Percentiles rank a stretch among this genome's conserved stretches.
Evolutionary conservation across 2,113 vertebrate genomes (phyloP).

Genomic region (Tamias sibiricus): DNA sequence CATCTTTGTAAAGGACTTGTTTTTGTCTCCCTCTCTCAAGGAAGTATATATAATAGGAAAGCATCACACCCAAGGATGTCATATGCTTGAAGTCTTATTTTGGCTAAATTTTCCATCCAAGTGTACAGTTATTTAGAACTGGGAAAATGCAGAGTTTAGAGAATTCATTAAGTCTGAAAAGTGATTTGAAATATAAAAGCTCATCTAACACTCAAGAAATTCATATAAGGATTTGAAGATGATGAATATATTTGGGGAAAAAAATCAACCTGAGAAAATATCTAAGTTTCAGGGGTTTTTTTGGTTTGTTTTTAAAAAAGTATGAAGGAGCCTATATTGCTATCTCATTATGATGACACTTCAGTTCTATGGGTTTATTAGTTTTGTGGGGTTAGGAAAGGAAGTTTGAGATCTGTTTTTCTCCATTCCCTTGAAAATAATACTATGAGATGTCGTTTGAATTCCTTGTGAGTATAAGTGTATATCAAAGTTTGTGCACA

Average conservation of each 20-base stretch:
- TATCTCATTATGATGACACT: not conserved
- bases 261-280: not conserved
- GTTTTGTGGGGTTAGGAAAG: not conserved
- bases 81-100: not conserved
- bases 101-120: not conserved
- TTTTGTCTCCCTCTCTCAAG: not conserved
- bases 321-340: not conserved
- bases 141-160: not conserved
- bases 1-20: constrained; percentile 21
- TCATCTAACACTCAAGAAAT: not conserved
- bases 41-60: not conserved
- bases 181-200: not conserved
- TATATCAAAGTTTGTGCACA: not conserved
- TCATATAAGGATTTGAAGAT: constrained; percentile 26
- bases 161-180: not conserved
- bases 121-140: not conserved
- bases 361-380: not conserved
- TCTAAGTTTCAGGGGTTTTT: not conserved
- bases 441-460: not conserved
- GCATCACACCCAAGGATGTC: not conserved
- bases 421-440: not conserved
- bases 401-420: not conserved
- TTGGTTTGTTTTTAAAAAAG: not conserved
- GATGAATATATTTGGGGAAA: not conserved
- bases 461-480: not conserved